Base-by-base conservation (phyloP, 2,797 vertebrate genomes). In the Acanthis flammea region DNA sequence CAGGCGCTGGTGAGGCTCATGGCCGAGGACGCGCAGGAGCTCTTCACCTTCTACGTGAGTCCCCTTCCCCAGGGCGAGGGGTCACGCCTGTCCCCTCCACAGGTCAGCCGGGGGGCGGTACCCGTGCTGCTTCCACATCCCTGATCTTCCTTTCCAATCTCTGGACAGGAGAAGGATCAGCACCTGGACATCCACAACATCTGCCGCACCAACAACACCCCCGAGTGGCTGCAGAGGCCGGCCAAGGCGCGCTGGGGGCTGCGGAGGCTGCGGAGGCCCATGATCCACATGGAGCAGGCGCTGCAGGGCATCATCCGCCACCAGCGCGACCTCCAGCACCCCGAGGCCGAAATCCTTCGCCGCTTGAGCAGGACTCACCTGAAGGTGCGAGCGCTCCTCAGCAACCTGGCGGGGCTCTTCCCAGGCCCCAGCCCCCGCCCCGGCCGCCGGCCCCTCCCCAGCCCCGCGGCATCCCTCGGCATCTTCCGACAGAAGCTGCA, bases 31-130 rank as follows among this genome's bases (percentile, higher is more conserved):
- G 94, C 96, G 0, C 79, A 47, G 81, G 41, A 93, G 4, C 94
- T 97, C 12, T 97, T 95, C 60, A 3, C 30, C 41, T 86, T 92
- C 83, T 97, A 97, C 0, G 97, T 97, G 88, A 97, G 97, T 97
- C 33, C 6, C n/a, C 14, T 39, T 78, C 55, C 51, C n/a, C 1
- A 0, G 77, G 54, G 8, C 0, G 1, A 10, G 28, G 44, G 47
- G 28, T 42, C 7, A 0, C 19, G 4, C 30, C 67, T 28, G 72
- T 51, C 28, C 75, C 68, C 41, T 78, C 50, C 6, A 1, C 2
- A 3, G 51, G 33, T 57, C 42, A 22, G 45, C 9, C 14, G 8
- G 5, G 21, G 14, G 4, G 7, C 7, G 3, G 2, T 42, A 25
- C 19, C 48, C 0, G 1, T 9, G 44, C 55, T 28, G 35, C 41